phyloP scores from a whole-genome alignment of 1,140 invertebrate species.

The Neelides sp. region DNA sequence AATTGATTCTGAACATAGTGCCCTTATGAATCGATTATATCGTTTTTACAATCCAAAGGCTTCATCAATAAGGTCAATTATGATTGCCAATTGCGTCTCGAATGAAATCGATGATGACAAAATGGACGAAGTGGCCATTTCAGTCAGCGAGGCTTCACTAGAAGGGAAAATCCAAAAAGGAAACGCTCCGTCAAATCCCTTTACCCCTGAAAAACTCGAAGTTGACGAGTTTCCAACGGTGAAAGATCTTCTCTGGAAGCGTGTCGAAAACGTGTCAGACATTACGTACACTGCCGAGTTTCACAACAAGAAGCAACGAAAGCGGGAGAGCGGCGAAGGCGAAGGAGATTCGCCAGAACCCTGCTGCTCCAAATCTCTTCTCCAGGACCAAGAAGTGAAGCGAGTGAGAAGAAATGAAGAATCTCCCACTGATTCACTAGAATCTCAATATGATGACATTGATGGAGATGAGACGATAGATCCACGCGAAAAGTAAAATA shows the following conservation, averaged over 20 bases:
- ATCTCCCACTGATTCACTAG: slow-evolving; percentile 6
- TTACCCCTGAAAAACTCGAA: slow-evolving; percentile 11
- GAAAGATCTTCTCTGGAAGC: slow-evolving; percentile 34
- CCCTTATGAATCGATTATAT: slow-evolving; percentile 64
- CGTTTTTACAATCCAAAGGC: slow-evolving; percentile 70
- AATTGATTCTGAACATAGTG: slow-evolving; percentile 62
- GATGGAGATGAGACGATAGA: slow-evolving; percentile 28
- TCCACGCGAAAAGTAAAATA: slow-evolving; percentile 21
- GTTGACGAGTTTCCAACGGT: slow-evolving; percentile 2
- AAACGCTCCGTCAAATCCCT: slow-evolving; percentile 20
- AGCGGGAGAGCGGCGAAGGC: slow-evolving; percentile 4
- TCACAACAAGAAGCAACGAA: slow-evolving; percentile 26
- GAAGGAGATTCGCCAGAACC: not conserved
- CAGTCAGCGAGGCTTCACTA: not conserved
- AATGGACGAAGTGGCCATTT: not conserved
- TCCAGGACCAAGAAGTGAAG: not conserved
- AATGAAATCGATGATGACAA: not conserved
- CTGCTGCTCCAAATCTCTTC: slow-evolving; percentile 7
- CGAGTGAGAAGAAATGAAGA: slow-evolving; percentile 36
- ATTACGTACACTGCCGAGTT: slow-evolving; percentile 47
- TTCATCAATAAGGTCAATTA: slow-evolving; percentile 60
- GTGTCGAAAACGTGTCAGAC: slow-evolving; percentile 42
- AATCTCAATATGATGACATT: slow-evolving; percentile 23
- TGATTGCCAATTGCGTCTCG: slow-evolving; percentile 52
- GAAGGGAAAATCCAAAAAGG: slow-evolving; percentile 9